Evolutionary conservation across 2,797 vertebrate species (phyloP).

Genomic region (Phataginus tetradactyla): DNA sequence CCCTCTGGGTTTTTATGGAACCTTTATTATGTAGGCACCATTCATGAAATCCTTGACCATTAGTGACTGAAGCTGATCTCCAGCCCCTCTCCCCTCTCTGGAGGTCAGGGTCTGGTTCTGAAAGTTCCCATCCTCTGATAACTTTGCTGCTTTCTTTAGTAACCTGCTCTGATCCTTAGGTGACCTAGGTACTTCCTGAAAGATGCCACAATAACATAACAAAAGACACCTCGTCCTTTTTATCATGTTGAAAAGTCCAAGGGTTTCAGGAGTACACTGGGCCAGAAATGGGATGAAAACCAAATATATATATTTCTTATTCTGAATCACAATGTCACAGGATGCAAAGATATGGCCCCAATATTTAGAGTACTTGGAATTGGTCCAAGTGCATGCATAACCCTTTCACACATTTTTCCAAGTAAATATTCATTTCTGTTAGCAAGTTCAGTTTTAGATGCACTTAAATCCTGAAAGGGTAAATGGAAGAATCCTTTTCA

Average conservation of each 20-base stretch:
- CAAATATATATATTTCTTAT: not conserved
- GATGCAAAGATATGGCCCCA: not conserved
- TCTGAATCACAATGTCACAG: not conserved
- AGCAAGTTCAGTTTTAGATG: not conserved
- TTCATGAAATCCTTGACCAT: not conserved
- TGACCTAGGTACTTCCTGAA: not conserved
- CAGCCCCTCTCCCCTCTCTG: not conserved
- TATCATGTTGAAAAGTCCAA: not conserved
- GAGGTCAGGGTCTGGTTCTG: not conserved
- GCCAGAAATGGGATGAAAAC: not conserved
- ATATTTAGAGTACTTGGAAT: not conserved
- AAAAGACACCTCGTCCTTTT: not conserved
- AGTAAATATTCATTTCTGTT: conserved; percentile 14
- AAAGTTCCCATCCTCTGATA: not conserved
- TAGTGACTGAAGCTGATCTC: not conserved
- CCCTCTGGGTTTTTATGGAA: not conserved
- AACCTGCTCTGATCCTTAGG: not conserved
- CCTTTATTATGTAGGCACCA: not conserved
- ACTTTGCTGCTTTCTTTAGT: not conserved
- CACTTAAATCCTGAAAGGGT: not conserved
- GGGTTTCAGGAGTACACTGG: not conserved
- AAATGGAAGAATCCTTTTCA: not conserved
- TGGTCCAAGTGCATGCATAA: not conserved
- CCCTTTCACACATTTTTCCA: not conserved
- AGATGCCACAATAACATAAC: not conserved